Percentiles rank a stretch among this genome's conserved stretches.
Evolutionary conservation across 2,113 vertebrate species (phyloP).

Genomic region (Chloropsis hardwickii): DNA sequence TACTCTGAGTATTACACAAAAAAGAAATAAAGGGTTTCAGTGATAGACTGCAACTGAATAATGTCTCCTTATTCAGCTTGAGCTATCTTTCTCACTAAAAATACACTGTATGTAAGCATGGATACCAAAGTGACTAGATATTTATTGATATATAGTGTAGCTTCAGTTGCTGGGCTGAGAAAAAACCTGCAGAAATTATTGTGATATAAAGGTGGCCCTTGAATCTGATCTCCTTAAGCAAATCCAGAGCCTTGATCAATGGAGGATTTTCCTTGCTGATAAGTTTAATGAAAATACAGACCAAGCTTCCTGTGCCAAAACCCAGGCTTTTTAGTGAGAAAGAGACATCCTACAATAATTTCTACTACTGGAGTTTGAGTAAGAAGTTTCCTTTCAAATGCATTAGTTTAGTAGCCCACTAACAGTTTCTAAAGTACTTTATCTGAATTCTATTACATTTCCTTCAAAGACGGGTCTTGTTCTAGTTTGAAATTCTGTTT

Average conservation of each 20-base stretch:
- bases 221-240: neutral
- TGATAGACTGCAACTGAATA: neutral
- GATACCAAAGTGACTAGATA: neutral
- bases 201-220: neutral
- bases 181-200: neutral
- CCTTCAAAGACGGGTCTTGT: neutral
- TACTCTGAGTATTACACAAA: neutral
- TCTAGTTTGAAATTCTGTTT: conserved; percentile 16
- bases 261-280: neutral
- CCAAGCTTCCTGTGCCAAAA: neutral
- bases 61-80: neutral
- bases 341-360: neutral
- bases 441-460: neutral
- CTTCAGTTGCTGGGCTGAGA: neutral
- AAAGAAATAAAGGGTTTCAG: neutral
- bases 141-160: neutral
- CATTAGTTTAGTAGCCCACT: neutral
- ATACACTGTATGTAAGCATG: neutral
- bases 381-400: neutral
- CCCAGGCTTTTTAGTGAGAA: neutral
- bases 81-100: neutral
- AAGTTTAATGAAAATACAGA: neutral
- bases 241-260: neutral
- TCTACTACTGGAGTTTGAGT: neutral
- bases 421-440: neutral